A percentile compares a stretch with the other conserved stretches of the same genome.
Evolutionary conservation across 2,888 invertebrate species (phyloP).

Genomic region (Epinotia brunnichana): DNA sequence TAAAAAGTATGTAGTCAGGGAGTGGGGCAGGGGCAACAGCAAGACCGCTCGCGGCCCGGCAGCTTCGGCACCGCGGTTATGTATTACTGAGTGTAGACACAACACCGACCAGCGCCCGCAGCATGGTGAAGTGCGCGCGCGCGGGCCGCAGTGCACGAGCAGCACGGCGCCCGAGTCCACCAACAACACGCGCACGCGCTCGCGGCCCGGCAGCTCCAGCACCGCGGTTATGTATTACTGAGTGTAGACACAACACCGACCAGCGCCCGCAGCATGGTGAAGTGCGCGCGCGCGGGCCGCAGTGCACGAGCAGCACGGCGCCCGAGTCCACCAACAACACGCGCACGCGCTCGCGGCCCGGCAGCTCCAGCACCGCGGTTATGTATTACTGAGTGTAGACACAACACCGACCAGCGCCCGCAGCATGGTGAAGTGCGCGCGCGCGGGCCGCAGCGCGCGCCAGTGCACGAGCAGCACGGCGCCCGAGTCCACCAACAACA

Average conservation of each 20-base stretch:
- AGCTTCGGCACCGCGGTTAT: too few species aligned
- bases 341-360: slow-evolving; percentile 74
- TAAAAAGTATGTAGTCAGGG: too few species aligned
- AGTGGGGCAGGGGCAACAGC: too few species aligned
- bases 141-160: slow-evolving; percentile 80
- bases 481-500: slow-evolving; percentile 87
- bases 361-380: slow-evolving; percentile 68
- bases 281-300: slow-evolving; percentile 69
- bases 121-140: slow-evolving; percentile 70
- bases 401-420: slow-evolving; percentile 2
- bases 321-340: slow-evolving; percentile 87
- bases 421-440: slow-evolving; percentile 47
- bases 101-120: slow-evolving; percentile 58
- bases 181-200: slow-evolving; percentile 82
- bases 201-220: slow-evolving; percentile 66
- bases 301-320: slow-evolving; percentile 74
- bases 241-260: background rate
- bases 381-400: too few species aligned
- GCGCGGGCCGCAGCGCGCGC: slow-evolving; percentile 77
- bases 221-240: slow-evolving; percentile 57
- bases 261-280: slow-evolving; percentile 23
- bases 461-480: slow-evolving; percentile 75
- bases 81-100: too few species aligned
- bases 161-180: slow-evolving; percentile 86
- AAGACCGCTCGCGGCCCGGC: slow-evolving; percentile 61